These are phyloP conservation scores for Euschistus heros DNA, from an alignment of 1,140 invertebrate genomes.

Conservation along the genomic window DNA sequence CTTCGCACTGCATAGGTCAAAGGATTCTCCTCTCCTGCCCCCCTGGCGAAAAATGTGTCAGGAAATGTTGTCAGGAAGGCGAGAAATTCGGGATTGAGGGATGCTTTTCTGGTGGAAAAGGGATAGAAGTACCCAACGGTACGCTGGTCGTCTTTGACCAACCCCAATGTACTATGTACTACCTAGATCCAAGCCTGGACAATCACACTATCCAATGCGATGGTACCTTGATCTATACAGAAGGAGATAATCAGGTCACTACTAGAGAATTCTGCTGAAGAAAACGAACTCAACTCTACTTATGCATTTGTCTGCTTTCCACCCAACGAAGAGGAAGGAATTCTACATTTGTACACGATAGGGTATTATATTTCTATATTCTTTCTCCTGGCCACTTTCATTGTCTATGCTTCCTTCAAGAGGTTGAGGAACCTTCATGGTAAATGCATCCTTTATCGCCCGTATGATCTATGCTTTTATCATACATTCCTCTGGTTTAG, in stretches of 20 bases:
- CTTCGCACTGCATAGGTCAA: no score
- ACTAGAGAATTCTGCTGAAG: neutral
- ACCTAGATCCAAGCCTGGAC: neutral
- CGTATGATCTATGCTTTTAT: neutral
- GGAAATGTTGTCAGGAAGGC: neutral
- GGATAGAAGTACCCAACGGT: neutral
- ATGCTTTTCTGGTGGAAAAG: neutral
- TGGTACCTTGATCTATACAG: no score
- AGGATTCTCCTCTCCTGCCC: no score
- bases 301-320: conserved; percentile 5
- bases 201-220: no score
- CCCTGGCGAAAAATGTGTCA: neutral
- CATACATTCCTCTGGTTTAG: neutral
- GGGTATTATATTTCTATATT: conserved; percentile 58
- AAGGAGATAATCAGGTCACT: no score
- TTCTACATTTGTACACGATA: conserved; percentile 29
- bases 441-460: conserved; percentile 51
- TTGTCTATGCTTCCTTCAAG: conserved; percentile 57
- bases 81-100: neutral
- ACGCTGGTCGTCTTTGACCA: neutral
- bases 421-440: conserved; percentile 62
- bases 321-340: neutral
- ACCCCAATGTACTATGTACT: neutral
- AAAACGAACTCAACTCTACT: neutral
- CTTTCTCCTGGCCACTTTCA: conserved; percentile 55